A percentile compares a stretch with the other conserved stretches of the same genome.
phyloP scores from a whole-genome alignment of 2,888 invertebrate species.

The Nephrotoma guestfalica region DNA sequence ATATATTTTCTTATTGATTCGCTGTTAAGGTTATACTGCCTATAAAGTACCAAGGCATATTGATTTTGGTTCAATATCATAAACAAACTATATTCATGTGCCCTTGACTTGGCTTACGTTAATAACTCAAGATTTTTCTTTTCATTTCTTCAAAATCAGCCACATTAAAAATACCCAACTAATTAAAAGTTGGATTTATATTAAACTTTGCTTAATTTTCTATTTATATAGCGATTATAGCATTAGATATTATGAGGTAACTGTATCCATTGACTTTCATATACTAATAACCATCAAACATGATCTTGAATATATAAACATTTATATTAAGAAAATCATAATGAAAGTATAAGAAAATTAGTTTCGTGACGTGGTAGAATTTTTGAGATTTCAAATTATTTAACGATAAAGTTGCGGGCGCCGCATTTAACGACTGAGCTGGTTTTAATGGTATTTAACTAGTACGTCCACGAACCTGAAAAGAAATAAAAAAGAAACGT shows the following conservation, averaged over 20 bases:
- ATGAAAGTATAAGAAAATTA: background rate
- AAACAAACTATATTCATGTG: background rate
- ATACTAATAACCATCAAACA: background rate
- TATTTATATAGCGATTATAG: background rate
- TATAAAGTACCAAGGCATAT: background rate
- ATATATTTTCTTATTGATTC: background rate
- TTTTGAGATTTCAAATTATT: background rate
- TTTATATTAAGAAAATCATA: background rate
- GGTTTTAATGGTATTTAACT: background rate
- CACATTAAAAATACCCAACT: background rate
- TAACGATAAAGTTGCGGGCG: background rate
- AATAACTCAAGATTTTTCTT: background rate
- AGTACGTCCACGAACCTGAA: background rate
- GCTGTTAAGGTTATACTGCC: background rate
- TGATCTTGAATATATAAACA: background rate
- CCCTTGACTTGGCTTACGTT: background rate
- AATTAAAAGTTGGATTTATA: background rate
- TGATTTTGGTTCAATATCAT: background rate
- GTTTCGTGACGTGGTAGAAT: background rate
- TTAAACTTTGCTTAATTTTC: background rate
- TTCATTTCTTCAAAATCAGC: background rate
- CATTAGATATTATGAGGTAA: background rate
- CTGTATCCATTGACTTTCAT: background rate
- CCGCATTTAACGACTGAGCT: background rate
- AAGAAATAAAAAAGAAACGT: background rate